These are phyloP conservation scores for Achlya flavicornis DNA, from an alignment of 2,888 invertebrate genomes.

Conservation along the genomic window DNA sequence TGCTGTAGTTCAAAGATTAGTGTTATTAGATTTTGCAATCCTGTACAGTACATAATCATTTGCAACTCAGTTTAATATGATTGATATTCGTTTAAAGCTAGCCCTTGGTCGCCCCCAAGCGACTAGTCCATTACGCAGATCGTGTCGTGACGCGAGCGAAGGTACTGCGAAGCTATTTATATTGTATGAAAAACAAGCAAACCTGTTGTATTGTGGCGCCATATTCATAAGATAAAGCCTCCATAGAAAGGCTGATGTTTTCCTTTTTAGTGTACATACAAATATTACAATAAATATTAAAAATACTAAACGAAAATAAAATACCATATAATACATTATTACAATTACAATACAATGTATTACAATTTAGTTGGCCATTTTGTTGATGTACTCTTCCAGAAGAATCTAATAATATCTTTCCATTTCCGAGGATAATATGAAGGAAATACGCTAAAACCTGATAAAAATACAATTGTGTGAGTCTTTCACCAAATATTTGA, in stretches of 20 bases:
- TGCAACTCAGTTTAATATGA: constrained; percentile 41
- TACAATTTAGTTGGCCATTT: too few relatives aligned
- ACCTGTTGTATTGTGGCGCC: constrained; percentile 30
- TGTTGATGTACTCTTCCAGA: too few relatives aligned
- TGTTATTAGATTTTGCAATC: constrained; percentile 22
- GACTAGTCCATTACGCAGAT: constrained; percentile 47
- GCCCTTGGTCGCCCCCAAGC: constrained; percentile 39
- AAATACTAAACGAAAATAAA: too few relatives aligned
- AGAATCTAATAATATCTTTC: too few relatives aligned
- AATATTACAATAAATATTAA: neutral
- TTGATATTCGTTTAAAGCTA: constrained; percentile 43
- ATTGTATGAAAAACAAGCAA: constrained; percentile 27
- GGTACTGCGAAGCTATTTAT: constrained; percentile 35
- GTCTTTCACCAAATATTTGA: neutral
- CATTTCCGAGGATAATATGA: too few relatives aligned
- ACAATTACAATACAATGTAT: too few relatives aligned
- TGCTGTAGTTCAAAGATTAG: neutral
- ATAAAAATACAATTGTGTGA: neutral
- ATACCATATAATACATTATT: too few relatives aligned
- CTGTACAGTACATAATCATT: constrained; percentile 30
- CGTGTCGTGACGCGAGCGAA: constrained; percentile 52
- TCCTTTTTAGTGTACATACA: neutral
- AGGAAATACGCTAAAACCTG: too few relatives aligned
- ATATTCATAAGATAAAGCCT: constrained; percentile 15
- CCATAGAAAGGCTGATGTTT: neutral